A percentile compares a stretch with the other conserved stretches of the same genome.
phyloP scores from a whole-genome alignment of 1,140 invertebrate species.

The Bombus waltoni region DNA sequence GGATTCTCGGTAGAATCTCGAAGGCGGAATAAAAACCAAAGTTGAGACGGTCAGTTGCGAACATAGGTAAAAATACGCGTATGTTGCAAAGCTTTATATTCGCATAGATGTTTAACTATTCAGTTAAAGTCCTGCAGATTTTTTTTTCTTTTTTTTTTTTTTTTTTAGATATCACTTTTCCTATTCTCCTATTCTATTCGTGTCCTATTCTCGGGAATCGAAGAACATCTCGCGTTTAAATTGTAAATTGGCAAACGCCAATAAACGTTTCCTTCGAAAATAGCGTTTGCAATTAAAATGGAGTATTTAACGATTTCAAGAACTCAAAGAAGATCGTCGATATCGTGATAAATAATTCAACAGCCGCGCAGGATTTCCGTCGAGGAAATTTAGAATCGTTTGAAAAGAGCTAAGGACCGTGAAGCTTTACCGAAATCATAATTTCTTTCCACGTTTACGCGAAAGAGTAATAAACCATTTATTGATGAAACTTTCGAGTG shows the following conservation, averaged over 20 bases:
- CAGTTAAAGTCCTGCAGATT: neutral
- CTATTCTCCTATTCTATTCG: too few relatives aligned
- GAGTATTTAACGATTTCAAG: neutral
- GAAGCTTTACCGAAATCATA: neutral
- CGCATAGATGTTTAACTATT: too few relatives aligned
- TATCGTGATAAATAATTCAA: constrained; percentile 22
- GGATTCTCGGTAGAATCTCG: neutral
- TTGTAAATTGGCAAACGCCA: too few relatives aligned
- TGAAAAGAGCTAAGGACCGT: neutral
- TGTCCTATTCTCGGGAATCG: too few relatives aligned
- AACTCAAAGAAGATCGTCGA: neutral
- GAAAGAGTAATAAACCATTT: constrained; percentile 3
- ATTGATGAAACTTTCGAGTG: neutral
- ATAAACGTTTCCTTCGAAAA: neutral
- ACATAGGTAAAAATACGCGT: neutral
- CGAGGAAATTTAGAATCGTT: neutral
- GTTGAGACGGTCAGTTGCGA: neutral
- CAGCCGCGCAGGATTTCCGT: neutral
- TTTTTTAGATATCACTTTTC: neutral
- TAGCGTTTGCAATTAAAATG: too few relatives aligned
- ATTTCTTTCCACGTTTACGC: neutral
- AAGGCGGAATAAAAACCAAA: neutral
- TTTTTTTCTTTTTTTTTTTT: neutral
- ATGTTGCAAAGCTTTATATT: neutral
- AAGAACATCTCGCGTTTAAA: neutral